Percentiles rank a stretch among this genome's conserved stretches.
These are phyloP conservation scores for Pocota personata DNA, from an alignment of 2,888 invertebrate species.

Conservation along the genomic window DNA sequence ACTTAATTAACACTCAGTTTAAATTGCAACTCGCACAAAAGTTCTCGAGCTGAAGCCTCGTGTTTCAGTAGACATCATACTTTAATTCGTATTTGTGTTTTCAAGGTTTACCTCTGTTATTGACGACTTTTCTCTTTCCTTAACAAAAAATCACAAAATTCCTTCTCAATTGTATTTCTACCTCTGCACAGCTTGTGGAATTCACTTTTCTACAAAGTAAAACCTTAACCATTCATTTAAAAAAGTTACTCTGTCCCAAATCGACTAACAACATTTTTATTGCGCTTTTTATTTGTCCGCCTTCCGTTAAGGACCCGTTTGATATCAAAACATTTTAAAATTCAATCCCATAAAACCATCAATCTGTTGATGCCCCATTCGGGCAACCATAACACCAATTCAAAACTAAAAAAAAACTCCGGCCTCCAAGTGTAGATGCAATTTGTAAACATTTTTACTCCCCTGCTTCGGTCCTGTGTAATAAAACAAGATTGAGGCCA, in stretches of 20 bases:
- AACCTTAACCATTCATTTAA: not conserved
- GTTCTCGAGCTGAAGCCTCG: too few relatives aligned
- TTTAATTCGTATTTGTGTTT: too few relatives aligned
- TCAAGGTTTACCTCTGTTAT: too few relatives aligned
- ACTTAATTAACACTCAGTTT: too few relatives aligned
- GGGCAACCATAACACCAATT: slow-evolving; percentile 54
- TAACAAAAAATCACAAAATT: not conserved
- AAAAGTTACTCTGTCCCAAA: slow-evolving; percentile 34
- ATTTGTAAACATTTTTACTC: slow-evolving; percentile 68
- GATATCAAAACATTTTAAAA: slow-evolving; percentile 67
- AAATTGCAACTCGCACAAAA: too few relatives aligned
- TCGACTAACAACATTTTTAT: slow-evolving; percentile 16
- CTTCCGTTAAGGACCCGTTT: slow-evolving; percentile 40
- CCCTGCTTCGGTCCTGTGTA: not conserved
- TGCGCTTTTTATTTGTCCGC: not conserved
- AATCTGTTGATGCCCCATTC: slow-evolving; percentile 66
- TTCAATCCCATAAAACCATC: slow-evolving; percentile 69
- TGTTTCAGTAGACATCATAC: too few relatives aligned
- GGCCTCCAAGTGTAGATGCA: slow-evolving; percentile 57
- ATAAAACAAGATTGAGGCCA: slow-evolving; percentile 68
- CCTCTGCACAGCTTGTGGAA: not conserved
- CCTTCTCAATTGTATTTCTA: not conserved
- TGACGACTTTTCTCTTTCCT: too few relatives aligned
- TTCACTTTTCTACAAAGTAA: not conserved
- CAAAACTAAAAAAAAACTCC: slow-evolving; percentile 33